Evolutionary conservation across 1,140 invertebrate species (phyloP).

Genomic region (Carposina sasakii): DNA sequence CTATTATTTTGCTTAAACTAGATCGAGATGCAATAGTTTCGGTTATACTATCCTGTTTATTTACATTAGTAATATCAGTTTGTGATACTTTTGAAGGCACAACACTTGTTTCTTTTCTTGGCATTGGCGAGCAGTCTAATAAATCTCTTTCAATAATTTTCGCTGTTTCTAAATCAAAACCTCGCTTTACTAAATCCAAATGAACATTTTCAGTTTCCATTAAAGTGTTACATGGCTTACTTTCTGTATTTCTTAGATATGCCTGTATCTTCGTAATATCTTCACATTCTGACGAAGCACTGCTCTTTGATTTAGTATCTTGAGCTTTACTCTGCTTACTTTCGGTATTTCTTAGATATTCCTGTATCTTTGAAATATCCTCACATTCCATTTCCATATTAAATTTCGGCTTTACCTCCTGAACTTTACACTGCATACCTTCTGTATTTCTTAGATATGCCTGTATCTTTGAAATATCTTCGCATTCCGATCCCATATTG

Average conservation of each 20-base stretch:
- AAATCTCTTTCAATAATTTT: conserved; percentile 62
- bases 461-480: conserved; percentile 55
- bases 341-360: conserved; percentile 43
- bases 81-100: not conserved
- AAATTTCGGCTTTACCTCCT: conserved; percentile 41
- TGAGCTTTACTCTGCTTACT: no score
- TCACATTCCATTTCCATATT: conserved; percentile 49
- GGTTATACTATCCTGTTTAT: conserved; percentile 12
- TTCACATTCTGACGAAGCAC: conserved; percentile 33
- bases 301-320: not conserved
- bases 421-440: no score
- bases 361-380: conserved; percentile 53
- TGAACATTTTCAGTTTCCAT: no score
- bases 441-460: conserved; percentile 45
- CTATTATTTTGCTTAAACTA: conserved; percentile 14
- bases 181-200: conserved; percentile 51
- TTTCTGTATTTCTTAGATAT: conserved; percentile 40
- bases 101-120: conserved; percentile 13
- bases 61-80: not conserved
- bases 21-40: conserved; percentile 23
- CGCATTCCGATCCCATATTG: conserved; percentile 43
- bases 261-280: conserved; percentile 55
- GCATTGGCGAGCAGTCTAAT: conserved; percentile 32
- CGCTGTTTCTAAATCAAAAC: conserved; percentile 58
- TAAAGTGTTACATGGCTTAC: no score